phyloP scores from a whole-genome alignment of 2,113 vertebrate genomes.

The Macroglossus sobrinus region DNA sequence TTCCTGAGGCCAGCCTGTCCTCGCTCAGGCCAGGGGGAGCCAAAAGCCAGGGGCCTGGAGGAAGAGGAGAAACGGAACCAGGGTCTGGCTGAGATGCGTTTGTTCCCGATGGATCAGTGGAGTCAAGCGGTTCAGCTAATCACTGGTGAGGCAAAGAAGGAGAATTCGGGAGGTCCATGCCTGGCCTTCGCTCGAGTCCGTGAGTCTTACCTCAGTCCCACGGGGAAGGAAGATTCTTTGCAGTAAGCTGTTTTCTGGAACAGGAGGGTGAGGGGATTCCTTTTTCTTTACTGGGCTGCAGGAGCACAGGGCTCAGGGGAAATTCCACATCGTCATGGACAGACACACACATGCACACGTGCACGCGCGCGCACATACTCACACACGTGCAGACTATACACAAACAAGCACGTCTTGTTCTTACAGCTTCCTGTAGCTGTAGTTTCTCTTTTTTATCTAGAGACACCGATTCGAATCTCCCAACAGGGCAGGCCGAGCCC shows the following conservation, averaged over 20 bases:
- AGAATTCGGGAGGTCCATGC: not conserved
- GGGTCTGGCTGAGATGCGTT: not conserved
- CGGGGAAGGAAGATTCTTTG: not conserved
- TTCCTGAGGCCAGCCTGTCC: not conserved
- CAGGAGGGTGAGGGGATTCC: not conserved
- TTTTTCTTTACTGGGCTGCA: not conserved
- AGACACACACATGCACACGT: accelerated
- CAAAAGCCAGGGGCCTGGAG: too few relatives aligned
- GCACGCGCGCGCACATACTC: accelerated
- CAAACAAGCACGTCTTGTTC: not conserved
- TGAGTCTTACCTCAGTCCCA: not conserved
- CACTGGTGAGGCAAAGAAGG: not conserved
- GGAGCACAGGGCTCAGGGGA: not conserved
- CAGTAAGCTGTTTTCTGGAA: not conserved
- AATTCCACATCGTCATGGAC: not conserved
- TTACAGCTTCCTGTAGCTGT: not conserved
- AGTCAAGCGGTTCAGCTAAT: not conserved
- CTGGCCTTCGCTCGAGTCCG: accelerated
- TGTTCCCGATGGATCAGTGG: not conserved
- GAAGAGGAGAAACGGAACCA: not conserved
- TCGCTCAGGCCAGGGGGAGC: accelerated
- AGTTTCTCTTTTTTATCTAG: not conserved
- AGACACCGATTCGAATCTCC: not conserved
- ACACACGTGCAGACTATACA: not conserved
- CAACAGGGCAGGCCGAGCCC: not conserved